These are phyloP conservation scores for Paramuricea clavata DNA, from an alignment of 92 coral and sea anemone genomes.

Conservation along the genomic window DNA sequence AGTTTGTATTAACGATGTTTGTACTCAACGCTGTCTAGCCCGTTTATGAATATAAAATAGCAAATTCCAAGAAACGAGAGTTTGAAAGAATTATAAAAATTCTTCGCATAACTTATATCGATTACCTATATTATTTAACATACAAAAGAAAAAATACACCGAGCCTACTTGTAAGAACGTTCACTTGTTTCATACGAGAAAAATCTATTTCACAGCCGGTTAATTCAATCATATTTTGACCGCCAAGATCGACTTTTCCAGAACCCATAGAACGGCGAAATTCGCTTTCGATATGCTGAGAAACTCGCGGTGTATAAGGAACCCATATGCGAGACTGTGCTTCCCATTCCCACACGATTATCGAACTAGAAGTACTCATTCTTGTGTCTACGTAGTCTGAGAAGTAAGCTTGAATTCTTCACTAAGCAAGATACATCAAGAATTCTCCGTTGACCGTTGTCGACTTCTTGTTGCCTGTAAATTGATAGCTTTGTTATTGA, in stretches of 20 bases:
- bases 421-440: neutral
- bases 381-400: neutral
- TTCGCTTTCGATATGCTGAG: conserved; percentile 62
- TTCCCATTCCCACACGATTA: conserved; percentile 95
- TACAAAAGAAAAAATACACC: neutral
- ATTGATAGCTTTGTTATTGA: neutral
- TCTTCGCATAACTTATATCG: neutral
- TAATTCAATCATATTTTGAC: conserved; percentile 33
- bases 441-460: too few species aligned
- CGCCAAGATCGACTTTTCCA: conserved; percentile 65
- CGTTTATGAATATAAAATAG: too few species aligned
- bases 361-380: conserved; percentile 51
- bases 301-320: conserved; percentile 72
- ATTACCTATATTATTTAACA: neutral
- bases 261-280: neutral
- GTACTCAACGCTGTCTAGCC: too few species aligned
- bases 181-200: conserved; percentile 59
- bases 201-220: conserved; percentile 75
- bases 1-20: too few species aligned
- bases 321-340: conserved; percentile 66
- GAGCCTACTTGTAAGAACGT: conserved; percentile 72
- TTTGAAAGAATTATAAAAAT: neutral
- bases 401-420: too few species aligned
- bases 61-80: neutral
- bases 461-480: too few species aligned